Percentiles rank a stretch among this genome's conserved stretches.
These are phyloP conservation scores for Lasioglossum vierecki DNA, from an alignment of 2,888 invertebrate species.

Conservation along the genomic window DNA sequence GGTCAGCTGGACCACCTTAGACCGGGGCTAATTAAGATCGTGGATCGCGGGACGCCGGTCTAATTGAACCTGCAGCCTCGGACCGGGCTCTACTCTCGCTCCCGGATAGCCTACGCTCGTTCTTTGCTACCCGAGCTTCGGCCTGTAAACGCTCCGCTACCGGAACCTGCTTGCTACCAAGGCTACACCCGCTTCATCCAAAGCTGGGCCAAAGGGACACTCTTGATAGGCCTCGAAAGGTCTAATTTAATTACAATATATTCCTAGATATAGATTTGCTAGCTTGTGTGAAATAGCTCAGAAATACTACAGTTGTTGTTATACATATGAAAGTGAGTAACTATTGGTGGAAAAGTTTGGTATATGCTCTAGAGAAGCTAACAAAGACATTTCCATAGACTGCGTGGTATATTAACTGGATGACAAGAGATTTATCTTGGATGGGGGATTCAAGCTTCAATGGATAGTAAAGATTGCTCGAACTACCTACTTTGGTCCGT, in stretches of 20 bases:
- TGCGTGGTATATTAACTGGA: neutral
- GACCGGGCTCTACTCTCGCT: neutral
- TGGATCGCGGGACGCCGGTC: conserved; percentile 1
- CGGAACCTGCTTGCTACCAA: neutral
- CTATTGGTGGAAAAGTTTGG: too few species aligned
- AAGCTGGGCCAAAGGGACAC: neutral
- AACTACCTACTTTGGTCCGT: too few species aligned
- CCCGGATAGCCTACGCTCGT: neutral
- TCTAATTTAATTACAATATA: too few species aligned
- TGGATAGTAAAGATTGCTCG: neutral
- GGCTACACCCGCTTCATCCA: neutral
- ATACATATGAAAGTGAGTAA: too few species aligned
- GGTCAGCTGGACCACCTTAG: conserved; percentile 38
- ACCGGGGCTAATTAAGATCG: conserved; percentile 52
- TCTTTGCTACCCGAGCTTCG: neutral
- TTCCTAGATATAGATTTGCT: too few species aligned
- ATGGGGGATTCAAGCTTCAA: neutral
- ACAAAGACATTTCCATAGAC: neutral
- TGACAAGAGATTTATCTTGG: neutral
- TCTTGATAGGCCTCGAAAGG: neutral
- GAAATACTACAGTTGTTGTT: too few species aligned
- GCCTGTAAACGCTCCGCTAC: neutral
- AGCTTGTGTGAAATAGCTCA: too few species aligned
- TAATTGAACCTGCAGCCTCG: conserved; percentile 35
- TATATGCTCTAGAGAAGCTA: neutral